Conservation (phyloP, 1,140 invertebrate species). For the Nomia melanderi region DNA sequence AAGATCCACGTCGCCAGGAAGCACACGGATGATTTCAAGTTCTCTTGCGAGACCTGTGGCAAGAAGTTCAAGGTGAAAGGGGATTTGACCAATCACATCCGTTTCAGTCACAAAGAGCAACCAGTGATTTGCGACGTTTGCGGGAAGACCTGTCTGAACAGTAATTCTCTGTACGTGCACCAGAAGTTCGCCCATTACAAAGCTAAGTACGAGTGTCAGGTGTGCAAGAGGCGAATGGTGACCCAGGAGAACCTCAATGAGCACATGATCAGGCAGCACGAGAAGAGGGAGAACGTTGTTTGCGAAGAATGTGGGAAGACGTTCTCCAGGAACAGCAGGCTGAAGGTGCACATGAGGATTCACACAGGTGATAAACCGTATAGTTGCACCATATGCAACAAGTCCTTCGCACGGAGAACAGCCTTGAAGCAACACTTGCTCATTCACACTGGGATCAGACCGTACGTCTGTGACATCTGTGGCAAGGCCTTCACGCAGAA, state of each 20-base stretch:
- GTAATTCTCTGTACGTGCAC: conserved; percentile 78
- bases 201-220: conserved; percentile 76
- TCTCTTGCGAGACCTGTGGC: conserved; percentile 81
- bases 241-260: conserved; percentile 78
- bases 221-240: conserved; percentile 79
- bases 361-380: conserved; percentile 84
- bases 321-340: conserved; percentile 82
- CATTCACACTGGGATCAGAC: conserved; percentile 91
- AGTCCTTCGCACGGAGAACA: conserved; percentile 79
- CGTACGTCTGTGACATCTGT: conserved; percentile 91
- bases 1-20: conserved; percentile 77
- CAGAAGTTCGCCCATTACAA: conserved; percentile 80
- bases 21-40: conserved; percentile 78
- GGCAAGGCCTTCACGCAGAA: conserved; percentile 88
- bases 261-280: conserved; percentile 80
- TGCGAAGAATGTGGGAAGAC: conserved; percentile 84
- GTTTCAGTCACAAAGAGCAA: conserved; percentile 84
- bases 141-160: conserved; percentile 81
- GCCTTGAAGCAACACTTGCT: conserved; percentile 85
- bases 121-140: conserved; percentile 86
- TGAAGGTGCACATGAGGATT: conserved; percentile 84
- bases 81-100: conserved; percentile 85
- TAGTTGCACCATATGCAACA: conserved; percentile 84
- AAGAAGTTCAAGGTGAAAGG: conserved; percentile 82
- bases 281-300: conserved; percentile 76